phyloP scores from a whole-genome alignment of 2,797 vertebrate genomes.

The Onychomys arenicola region DNA sequence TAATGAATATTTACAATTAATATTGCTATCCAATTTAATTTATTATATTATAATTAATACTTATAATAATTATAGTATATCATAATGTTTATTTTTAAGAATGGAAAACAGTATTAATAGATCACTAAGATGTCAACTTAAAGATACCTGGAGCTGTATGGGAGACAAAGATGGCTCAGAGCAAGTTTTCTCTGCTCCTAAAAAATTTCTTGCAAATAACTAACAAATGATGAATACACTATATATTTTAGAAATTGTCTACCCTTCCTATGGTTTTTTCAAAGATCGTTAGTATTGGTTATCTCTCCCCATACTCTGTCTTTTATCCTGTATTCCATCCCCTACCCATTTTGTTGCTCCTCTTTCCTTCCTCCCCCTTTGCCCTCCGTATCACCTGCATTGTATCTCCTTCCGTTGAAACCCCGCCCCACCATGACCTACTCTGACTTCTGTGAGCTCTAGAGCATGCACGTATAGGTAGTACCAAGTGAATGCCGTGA shows the following conservation, averaged over 20 bases:
- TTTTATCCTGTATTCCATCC: neutral
- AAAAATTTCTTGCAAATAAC: neutral
- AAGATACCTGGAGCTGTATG: neutral
- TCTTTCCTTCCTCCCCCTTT: too few relatives aligned
- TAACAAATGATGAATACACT: neutral
- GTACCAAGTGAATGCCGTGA: too few relatives aligned
- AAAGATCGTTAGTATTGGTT: neutral
- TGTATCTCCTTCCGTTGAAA: neutral
- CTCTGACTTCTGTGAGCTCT: too few relatives aligned
- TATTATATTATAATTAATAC: neutral
- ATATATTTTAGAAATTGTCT: neutral
- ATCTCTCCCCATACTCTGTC: too few relatives aligned
- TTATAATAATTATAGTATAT: neutral
- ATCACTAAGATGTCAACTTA: neutral
- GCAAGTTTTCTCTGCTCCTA: neutral
- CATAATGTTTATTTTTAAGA: neutral
- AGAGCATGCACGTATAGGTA: neutral
- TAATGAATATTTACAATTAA: neutral
- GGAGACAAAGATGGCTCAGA: neutral
- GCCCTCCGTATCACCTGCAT: too few relatives aligned
- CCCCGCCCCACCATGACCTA: too few relatives aligned
- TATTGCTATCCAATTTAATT: too few relatives aligned
- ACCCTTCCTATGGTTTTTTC: too few relatives aligned
- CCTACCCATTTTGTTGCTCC: neutral
- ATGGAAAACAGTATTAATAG: neutral